phyloP scores from a whole-genome alignment of 2,797 vertebrate species.

The Heliangelus exortis region DNA sequence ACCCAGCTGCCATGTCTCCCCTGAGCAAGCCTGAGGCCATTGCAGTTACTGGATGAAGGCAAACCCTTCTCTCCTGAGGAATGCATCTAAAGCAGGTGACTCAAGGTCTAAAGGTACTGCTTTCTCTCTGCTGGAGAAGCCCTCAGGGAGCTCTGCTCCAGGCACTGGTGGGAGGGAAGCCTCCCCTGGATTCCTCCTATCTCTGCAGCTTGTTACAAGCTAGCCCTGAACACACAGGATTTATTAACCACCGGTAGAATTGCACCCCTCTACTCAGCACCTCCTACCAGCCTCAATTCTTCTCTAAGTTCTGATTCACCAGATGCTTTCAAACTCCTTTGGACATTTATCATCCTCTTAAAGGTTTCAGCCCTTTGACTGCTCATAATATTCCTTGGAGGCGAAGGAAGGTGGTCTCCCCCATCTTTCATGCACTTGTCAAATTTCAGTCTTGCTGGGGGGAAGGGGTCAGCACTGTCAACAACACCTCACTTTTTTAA shows the following conservation, averaged over 20 bases:
- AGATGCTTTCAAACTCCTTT: background rate
- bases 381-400: background rate
- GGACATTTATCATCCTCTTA: background rate
- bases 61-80: background rate
- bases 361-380: background rate
- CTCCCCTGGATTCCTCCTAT: background rate
- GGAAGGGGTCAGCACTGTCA: background rate
- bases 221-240: background rate
- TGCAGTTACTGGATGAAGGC: background rate
- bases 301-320: background rate
- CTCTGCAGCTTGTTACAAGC: background rate
- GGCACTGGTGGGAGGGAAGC: accelerated
- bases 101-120: background rate
- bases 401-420: background rate
- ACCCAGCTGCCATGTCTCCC: background rate
- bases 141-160: background rate
- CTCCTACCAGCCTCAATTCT: background rate
- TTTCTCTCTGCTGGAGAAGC: background rate
- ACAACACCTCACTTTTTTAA: background rate
- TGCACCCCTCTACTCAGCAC: accelerated
- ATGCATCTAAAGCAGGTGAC: background rate
- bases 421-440: background rate
- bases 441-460: background rate
- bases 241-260: background rate
- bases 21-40: background rate